Evolutionary conservation across 2,113 vertebrate species (phyloP).

Genomic region (Tragelaphus scriptus): DNA sequence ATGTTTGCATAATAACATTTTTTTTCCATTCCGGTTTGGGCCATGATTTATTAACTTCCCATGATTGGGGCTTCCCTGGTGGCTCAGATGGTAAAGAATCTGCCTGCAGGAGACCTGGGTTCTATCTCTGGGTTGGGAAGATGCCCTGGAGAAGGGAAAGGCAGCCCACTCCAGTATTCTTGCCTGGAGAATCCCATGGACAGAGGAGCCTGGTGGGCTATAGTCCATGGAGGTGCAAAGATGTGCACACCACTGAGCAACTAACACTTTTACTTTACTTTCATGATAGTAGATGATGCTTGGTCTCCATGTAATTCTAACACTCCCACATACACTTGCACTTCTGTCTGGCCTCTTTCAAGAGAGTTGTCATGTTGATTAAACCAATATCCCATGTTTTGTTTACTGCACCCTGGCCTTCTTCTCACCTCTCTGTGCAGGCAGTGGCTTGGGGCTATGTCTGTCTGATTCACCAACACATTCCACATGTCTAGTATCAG

Average conservation of each 20-base stretch:
- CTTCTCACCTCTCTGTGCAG: background rate
- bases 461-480: background rate
- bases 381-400: background rate
- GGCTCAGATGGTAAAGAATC: background rate
- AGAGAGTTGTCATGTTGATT: background rate
- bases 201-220: background rate
- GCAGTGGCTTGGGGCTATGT: background rate
- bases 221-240: background rate
- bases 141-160: background rate
- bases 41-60: background rate
- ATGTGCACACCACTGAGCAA: fast-evolving
- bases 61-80: background rate
- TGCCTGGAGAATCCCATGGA: background rate
- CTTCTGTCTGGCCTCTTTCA: background rate
- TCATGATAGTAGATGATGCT: background rate
- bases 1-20: background rate
- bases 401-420: background rate
- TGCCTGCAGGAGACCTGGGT: background rate
- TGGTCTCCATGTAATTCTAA: background rate
- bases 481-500: background rate
- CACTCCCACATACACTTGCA: fast-evolving
- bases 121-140: background rate
- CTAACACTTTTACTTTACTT: background rate
- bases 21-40: background rate
- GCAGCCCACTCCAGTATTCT: background rate